A percentile compares a stretch with the other conserved stretches of the same genome.
Conservation (phyloP, 2,888 invertebrate genomes). For the Mesodorylaimus sp. region DNA sequence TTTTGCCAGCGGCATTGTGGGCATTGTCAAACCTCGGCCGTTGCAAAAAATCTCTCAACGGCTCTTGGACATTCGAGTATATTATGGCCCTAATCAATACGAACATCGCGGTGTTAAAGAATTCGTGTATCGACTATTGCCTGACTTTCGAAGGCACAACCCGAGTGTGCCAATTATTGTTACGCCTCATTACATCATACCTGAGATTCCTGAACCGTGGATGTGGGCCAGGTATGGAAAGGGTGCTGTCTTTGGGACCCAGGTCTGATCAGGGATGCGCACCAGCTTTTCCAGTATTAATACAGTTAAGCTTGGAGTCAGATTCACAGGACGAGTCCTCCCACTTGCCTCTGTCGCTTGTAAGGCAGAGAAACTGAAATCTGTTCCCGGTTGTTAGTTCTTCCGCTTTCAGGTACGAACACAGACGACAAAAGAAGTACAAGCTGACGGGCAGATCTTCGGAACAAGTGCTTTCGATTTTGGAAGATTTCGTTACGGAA, state of each 20-base stretch:
- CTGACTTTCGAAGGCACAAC: background rate
- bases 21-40: background rate
- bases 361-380: too few relatives aligned
- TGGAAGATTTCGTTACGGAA: background rate
- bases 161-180: background rate
- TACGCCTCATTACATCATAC: too few relatives aligned
- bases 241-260: background rate
- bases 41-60: background rate
- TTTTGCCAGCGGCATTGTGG: too few relatives aligned
- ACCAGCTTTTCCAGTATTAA: background rate
- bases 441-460: background rate
- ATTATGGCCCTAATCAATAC: background rate
- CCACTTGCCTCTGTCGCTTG: background rate
- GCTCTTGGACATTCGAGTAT: background rate
- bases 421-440: background rate
- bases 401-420: background rate
- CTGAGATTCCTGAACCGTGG: background rate
- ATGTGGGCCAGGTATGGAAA: background rate
- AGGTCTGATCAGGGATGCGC: too few relatives aligned
- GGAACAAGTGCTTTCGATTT: background rate
- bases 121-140: background rate
- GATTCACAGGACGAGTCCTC: background rate
- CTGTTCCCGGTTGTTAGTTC: background rate
- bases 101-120: background rate
- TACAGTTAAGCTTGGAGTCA: background rate